Evolutionary conservation across 2,888 invertebrate genomes (phyloP).

Genomic region (Dryocosmus kuriphilus): DNA sequence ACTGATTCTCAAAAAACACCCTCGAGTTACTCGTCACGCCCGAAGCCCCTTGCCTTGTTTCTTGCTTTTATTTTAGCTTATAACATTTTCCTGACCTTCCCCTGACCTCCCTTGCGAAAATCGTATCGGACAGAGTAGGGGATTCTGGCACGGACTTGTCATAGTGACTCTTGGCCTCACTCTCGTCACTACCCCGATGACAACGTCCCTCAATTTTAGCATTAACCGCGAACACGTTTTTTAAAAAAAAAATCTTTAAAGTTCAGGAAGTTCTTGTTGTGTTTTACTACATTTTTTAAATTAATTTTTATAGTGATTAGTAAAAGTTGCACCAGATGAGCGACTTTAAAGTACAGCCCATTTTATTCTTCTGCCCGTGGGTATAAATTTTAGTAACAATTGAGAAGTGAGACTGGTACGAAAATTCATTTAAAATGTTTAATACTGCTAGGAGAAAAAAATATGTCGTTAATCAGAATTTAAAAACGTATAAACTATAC

Average conservation of each 20-base stretch:
- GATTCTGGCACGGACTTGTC: constrained; percentile 50
- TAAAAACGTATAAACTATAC: no score
- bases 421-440: no score
- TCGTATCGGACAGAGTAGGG: constrained; percentile 48
- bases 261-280: constrained; percentile 9
- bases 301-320: background rate
- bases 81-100: constrained; percentile 63
- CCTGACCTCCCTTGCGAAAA: constrained; percentile 51
- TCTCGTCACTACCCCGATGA: constrained; percentile 32
- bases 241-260: constrained; percentile 36
- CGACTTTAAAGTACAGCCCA: background rate
- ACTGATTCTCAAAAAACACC: constrained; percentile 63
- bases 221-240: constrained; percentile 34
- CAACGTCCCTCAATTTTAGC: constrained; percentile 33
- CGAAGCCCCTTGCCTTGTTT: constrained; percentile 64
- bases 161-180: constrained; percentile 46
- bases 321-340: background rate
- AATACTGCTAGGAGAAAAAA: no score
- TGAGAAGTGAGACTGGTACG: no score
- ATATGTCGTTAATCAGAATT: no score
- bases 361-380: background rate
- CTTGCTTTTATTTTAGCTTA: constrained; percentile 74
- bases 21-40: constrained; percentile 58
- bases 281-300: background rate
- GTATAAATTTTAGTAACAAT: no score